A percentile compares a stretch with the other conserved stretches of the same genome.
These are phyloP conservation scores for Drosophila gaucha DNA, from an alignment of 2,888 invertebrate genomes.

Conservation along the genomic window DNA sequence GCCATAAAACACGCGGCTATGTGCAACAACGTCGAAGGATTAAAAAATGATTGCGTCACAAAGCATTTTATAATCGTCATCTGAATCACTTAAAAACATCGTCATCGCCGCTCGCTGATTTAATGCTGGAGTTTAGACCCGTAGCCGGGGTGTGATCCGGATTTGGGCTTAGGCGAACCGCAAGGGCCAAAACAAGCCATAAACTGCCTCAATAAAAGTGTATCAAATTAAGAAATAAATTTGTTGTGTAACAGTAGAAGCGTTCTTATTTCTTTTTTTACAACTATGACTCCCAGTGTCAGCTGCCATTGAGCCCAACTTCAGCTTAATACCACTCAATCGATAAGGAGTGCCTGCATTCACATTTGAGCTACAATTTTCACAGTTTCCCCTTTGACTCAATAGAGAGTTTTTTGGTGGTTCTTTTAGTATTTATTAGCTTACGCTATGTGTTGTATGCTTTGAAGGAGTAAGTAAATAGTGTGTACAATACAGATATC, in stretches of 20 bases:
- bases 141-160: conserved; percentile 38
- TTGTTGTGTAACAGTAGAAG: conserved; percentile 51
- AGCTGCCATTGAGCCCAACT: conserved; percentile 6
- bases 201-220: conserved; percentile 77
- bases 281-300: conserved; percentile 25
- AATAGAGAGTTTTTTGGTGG: conserved; percentile 35
- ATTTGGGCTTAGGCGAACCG: conserved; percentile 52
- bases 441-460: neutral
- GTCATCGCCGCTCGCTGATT: conserved; percentile 39
- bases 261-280: conserved; percentile 20
- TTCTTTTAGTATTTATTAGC: conserved; percentile 37
- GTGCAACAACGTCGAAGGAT: conserved; percentile 66
- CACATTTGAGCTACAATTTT: neutral
- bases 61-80: conserved; percentile 80
- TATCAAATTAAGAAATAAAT: conserved; percentile 76
- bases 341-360: conserved; percentile 9
- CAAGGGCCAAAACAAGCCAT: conserved; percentile 75
- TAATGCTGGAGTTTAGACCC: neutral
- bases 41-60: conserved; percentile 81
- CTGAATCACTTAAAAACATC: conserved; percentile 71
- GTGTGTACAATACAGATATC: neutral
- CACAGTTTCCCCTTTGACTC: too few species aligned
- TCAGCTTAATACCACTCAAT: conserved; percentile 23
- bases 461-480: neutral
- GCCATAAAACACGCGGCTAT: conserved; percentile 67